phyloP scores from a whole-genome alignment of 2,113 vertebrate species.

The Leiothrix lutea region DNA sequence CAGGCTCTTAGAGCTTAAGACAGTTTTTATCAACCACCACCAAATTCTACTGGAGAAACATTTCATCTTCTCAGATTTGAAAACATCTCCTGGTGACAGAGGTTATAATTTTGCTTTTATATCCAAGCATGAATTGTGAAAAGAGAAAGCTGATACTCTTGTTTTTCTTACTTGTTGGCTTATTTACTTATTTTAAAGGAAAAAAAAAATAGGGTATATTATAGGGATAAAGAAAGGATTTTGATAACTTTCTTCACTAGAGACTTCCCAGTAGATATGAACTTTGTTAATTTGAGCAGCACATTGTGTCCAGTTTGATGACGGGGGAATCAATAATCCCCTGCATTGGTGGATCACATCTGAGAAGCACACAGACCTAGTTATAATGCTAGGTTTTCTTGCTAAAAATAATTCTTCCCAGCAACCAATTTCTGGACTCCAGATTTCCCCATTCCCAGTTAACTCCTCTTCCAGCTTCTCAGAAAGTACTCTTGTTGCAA shows the following conservation, averaged over 20 bases:
- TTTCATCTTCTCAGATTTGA: background rate
- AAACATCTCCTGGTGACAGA: background rate
- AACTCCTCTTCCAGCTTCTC: background rate
- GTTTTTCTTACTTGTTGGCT: background rate
- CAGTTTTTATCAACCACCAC: background rate
- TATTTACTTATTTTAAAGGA: background rate
- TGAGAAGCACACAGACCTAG: background rate
- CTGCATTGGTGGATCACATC: background rate
- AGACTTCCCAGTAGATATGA: background rate
- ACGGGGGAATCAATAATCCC: background rate
- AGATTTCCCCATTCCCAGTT: background rate
- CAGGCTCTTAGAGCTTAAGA: background rate
- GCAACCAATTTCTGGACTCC: background rate
- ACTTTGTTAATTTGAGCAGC: background rate
- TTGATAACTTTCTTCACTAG: background rate
- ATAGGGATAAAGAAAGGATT: background rate
- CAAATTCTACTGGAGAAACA: background rate
- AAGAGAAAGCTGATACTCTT: background rate
- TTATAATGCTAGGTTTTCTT: background rate
- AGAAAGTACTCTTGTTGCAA: background rate
- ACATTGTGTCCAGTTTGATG: background rate
- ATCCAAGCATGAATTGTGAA: background rate
- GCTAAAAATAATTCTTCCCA: background rate
- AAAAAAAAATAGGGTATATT: background rate
- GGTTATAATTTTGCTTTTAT: background rate